A percentile compares a stretch with the other conserved stretches of the same genome.
phyloP scores from a whole-genome alignment of 2,797 vertebrate species.

The Bovichtus diacanthus region DNA sequence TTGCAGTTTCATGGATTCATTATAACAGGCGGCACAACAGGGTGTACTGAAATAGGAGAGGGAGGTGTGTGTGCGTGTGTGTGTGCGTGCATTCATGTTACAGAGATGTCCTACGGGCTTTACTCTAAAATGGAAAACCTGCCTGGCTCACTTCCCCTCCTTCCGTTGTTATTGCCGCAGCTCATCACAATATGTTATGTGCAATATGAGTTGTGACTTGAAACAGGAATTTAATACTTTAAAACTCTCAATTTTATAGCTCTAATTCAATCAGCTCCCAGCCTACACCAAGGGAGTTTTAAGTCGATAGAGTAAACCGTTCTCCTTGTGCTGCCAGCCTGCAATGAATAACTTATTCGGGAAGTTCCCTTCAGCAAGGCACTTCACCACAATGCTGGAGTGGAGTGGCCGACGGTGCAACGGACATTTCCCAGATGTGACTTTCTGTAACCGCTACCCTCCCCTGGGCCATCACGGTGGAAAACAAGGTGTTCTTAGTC shows the following conservation, averaged over 20 bases:
- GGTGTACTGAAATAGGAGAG: constrained; percentile 70
- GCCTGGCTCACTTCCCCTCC: constrained; percentile 60
- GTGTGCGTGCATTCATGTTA: constrained; percentile 48
- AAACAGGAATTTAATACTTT: constrained; percentile 78
- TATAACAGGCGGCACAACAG: constrained; percentile 70
- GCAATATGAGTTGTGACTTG: constrained; percentile 80
- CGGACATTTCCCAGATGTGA: constrained; percentile 51
- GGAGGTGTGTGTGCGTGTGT: constrained; percentile 23
- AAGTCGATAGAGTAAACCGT: constrained; percentile 63
- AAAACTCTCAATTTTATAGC: constrained; percentile 69
- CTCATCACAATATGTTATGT: constrained; percentile 73
- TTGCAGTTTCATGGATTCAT: constrained; percentile 75
- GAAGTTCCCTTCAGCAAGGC: constrained; percentile 67
- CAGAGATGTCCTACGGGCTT: constrained; percentile 75
- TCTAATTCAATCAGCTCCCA: constrained; percentile 76
- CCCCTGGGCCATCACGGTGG: constrained; percentile 9
- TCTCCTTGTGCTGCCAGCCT: constrained; percentile 47
- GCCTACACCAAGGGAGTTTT: constrained; percentile 55
- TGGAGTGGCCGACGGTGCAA: constrained; percentile 30
- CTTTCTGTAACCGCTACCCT: constrained; percentile 29
- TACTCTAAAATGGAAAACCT: constrained; percentile 76
- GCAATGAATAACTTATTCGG: constrained; percentile 56
- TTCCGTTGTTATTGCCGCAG: constrained; percentile 70
- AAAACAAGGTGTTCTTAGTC: constrained; percentile 42
- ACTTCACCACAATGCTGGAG: constrained; percentile 27